Percentiles rank a stretch among this genome's conserved stretches.
Conservation (phyloP, 2,888 invertebrate species). For the Cheilosia grossa region DNA sequence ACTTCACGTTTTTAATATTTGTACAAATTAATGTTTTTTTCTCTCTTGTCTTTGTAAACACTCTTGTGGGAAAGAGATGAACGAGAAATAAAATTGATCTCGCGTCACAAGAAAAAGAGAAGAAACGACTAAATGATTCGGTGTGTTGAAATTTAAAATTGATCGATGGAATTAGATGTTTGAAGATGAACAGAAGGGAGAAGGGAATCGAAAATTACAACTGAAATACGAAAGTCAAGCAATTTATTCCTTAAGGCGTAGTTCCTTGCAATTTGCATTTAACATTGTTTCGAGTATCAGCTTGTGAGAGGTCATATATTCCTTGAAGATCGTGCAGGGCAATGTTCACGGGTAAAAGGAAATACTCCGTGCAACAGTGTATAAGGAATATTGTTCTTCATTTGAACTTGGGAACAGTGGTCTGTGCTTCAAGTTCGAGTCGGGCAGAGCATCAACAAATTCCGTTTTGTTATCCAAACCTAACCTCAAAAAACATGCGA, state of each 20-base stretch:
- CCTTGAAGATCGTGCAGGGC: too few relatives aligned
- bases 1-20: not conserved
- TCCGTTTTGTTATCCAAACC: too few relatives aligned
- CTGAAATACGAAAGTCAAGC: not conserved
- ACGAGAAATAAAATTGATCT: not conserved
- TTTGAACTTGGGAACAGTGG: too few relatives aligned
- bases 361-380: too few relatives aligned
- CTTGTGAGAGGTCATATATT: too few relatives aligned
- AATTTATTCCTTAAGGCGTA: constrained; percentile 2
- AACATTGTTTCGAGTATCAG: too few relatives aligned
- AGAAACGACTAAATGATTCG: constrained; percentile 44
- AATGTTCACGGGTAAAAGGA: too few relatives aligned
- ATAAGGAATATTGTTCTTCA: too few relatives aligned
- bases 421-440: too few relatives aligned
- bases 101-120: not conserved
- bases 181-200: not conserved
- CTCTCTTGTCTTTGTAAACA: not conserved
- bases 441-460: too few relatives aligned
- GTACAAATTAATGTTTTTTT: not conserved
- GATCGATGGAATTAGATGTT: constrained; percentile 28
- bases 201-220: constrained; percentile 5
- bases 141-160: constrained; percentile 49
- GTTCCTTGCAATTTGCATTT: not conserved
- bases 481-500: too few relatives aligned
- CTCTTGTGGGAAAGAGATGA: not conserved